Evolutionary conservation across 2,888 invertebrate species (phyloP), one percentile per base, ranked within the genome.

Genomic region (Campopleginae sp.): DNA sequence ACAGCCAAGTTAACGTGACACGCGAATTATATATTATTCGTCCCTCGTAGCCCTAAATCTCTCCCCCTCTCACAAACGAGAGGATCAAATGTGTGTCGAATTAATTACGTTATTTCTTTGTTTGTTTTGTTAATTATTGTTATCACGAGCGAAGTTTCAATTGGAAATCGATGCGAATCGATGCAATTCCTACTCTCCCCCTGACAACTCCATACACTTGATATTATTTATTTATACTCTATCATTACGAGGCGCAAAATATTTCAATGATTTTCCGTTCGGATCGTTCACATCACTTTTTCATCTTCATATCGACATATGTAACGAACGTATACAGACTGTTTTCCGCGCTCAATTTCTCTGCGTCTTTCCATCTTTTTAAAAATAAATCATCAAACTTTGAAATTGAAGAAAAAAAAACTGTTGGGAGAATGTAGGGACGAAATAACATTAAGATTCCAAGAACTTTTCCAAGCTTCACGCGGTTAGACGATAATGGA

Each of bases 1-100:
- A 93, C 93, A 93, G 93, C 93, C 93, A 93, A 92, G 91, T 92
- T 72, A 91, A 91, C 88, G 90, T 89, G 90, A 91, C 91, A 91
- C 91, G 89, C 88, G 83, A 86, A 77, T 77, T 80, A 71, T 61
- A 27, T 70, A 51, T 54, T 74, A 33, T 71, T 19, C 19, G 23
- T 27, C n/a, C 48, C 42, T 27, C 48, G 38, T 51, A 63, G 7
- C 61, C 31, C 6, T 17, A 14, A 87, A 89, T 87, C 86, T 71
- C 31, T 12, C 8, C 31, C 31, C 48, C n/a, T 17, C 44, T 54
- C 23, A 27, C 54, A 75, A 44, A 71, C 65, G 38, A 42, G 72
- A 33, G 79, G 71, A 84, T 85, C 82, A 88, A 78, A 80, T 90
- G 87, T 88, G 87, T 88, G 86, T 88, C 89, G 82, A 88, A 81